These are phyloP conservation scores for Channa striata DNA, from an alignment of 2,797 vertebrate genomes.

Conservation along the genomic window DNA sequence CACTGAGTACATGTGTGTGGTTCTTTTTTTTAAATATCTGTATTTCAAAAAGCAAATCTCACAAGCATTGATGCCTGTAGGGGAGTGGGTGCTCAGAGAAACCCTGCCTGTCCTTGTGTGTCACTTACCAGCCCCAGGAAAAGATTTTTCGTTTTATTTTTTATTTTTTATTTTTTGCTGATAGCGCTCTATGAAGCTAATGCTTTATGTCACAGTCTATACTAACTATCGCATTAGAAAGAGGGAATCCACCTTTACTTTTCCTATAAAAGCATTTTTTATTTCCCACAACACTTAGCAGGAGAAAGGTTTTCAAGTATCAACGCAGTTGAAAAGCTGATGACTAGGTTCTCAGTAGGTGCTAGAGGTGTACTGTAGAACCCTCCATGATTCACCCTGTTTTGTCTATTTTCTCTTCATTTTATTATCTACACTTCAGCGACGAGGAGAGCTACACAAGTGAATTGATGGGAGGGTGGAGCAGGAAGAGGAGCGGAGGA, in stretches of 20 bases:
- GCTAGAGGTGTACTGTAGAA: constrained; percentile 65
- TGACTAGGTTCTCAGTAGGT: constrained; percentile 59
- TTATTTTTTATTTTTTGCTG: constrained; percentile 69
- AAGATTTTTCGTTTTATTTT: no score
- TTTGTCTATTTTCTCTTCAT: constrained; percentile 69
- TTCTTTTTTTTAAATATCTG: constrained; percentile 44
- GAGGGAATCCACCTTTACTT: constrained; percentile 71
- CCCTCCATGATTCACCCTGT: constrained; percentile 47
- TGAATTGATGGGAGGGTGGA: constrained; percentile 81
- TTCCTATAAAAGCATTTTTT: constrained; percentile 63
- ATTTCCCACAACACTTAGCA: constrained; percentile 63
- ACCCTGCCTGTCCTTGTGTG: constrained; percentile 77
- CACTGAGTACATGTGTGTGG: constrained; percentile 1
- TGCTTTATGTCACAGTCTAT: constrained; percentile 78
- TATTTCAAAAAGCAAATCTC: constrained; percentile 62
- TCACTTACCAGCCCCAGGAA: constrained; percentile 75
- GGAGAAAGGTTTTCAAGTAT: constrained; percentile 52
- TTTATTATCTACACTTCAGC: constrained; percentile 77
- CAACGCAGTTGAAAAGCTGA: constrained; percentile 66
- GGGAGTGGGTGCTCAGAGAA: constrained; percentile 51
- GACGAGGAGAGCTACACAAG: constrained; percentile 66
- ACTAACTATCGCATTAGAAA: constrained; percentile 70
- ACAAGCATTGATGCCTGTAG: constrained; percentile 42
- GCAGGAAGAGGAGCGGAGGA: constrained; percentile 20
- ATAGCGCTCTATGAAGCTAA: constrained; percentile 78